Base-by-base conservation (phyloP, 2,888 invertebrate species). In the Galerucella pusilla region DNA sequence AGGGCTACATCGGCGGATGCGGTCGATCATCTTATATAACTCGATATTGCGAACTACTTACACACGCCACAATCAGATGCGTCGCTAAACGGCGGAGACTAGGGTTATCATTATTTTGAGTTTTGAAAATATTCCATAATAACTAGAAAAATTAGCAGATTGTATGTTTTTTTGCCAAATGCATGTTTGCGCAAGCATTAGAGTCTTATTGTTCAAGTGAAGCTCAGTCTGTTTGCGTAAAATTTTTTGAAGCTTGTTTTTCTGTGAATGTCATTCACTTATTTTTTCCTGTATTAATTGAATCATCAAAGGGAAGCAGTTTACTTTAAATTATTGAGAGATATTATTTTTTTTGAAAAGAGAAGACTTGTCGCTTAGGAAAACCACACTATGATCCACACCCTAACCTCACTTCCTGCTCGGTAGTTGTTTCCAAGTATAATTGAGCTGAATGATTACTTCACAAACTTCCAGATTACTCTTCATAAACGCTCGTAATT, bases 371-470 rank as follows among this genome's bases (percentile, higher is more conserved):
- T 54, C 54, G 54, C n/a, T n/a, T 54, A n/a, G 2, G 54, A 54
- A 54, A n/a, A 2, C 28, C 3, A 28, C 28, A 28, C 28, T 3
- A 28, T 28, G n/a, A n/a, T 52, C 52, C 5, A 28, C 28, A 28
- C 28, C 28, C 4, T 28, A 28, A 28, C 28, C 11, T 49, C 49
- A 20, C 20, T 57, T 67, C 28, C 25, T 59, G 65, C 45, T 66
- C 54, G 64, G 52, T 64, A 35, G 64, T 57, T 65, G 59, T 66
- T 66, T 46, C 46, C 28, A 65, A 71, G 59, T 71, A 42, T 65
- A 71, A 71, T 71, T 71, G 59, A 65, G 66, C 57, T 71, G 65
- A 71, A 64, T 65, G 71, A 65, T 65, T 59, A 65, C 65, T 71
- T 71, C 46, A 20, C 45, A 57, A 65, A 71, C 54, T 65, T 71